Conservation (phyloP, 2,888 invertebrate genomes). For the Campopleginae sp. region DNA sequence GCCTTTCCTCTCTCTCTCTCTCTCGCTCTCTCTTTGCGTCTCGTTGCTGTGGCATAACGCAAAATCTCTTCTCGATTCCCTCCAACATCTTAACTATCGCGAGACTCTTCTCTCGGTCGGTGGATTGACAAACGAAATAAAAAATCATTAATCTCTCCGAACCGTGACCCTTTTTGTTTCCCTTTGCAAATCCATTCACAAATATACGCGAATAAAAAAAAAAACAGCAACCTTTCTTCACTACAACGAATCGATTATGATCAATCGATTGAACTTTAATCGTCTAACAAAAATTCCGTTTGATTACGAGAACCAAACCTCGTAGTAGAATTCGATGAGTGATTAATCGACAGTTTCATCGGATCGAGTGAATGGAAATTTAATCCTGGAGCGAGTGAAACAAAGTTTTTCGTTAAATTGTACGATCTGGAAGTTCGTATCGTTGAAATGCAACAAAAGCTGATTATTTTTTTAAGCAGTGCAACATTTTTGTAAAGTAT, state of each 20-base stretch:
- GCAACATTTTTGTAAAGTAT: too few relatives aligned
- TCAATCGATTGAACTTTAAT: background rate
- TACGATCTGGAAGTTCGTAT: too few relatives aligned
- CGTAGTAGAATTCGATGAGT: background rate
- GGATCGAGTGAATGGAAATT: background rate
- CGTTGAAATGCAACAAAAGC: too few relatives aligned
- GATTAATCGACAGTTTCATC: background rate
- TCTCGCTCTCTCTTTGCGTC: conserved; percentile 27
- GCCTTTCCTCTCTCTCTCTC: conserved; percentile 41
- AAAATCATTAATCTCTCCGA: conserved; percentile 21
- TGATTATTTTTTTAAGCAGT: too few relatives aligned
- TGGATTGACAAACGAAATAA: conserved; percentile 4
- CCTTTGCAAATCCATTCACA: background rate
- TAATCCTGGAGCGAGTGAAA: background rate
- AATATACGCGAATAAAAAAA: background rate
- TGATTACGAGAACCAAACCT: background rate
- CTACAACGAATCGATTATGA: background rate
- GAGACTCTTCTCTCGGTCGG: background rate
- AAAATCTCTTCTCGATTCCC: conserved; percentile 35
- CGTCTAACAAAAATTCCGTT: background rate
- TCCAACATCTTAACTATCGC: conserved; percentile 25
- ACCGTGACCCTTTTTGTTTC: background rate
- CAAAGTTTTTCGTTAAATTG: background rate
- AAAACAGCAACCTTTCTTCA: background rate
- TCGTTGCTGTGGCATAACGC: conserved; percentile 25